A percentile compares a stretch with the other conserved stretches of the same genome.
Conservation (phyloP, 2,797 vertebrate genomes). For the Sebastes itinus region DNA sequence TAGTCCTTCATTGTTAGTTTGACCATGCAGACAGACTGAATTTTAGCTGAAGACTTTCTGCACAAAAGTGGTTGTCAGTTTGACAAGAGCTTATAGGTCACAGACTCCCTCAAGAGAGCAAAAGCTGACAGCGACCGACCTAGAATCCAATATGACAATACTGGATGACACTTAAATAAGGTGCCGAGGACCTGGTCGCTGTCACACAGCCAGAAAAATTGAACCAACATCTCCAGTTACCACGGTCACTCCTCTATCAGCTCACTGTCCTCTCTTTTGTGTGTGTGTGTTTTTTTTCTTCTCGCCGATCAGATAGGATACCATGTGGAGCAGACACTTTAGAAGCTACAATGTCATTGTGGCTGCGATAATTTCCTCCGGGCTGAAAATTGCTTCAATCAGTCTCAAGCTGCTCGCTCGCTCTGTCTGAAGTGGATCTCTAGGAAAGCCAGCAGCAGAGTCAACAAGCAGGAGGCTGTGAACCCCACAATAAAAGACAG, state of each 20-base stretch:
- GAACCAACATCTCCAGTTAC: background rate
- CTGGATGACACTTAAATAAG: conserved; percentile 18
- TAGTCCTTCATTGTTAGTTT: background rate
- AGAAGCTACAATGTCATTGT: conserved; percentile 4
- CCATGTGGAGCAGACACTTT: background rate
- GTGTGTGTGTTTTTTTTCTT: background rate
- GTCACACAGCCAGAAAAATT: conserved; percentile 5
- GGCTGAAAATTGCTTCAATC: conserved; percentile 40
- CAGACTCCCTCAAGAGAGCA: conserved; percentile 10
- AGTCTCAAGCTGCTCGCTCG: conserved; percentile 33
- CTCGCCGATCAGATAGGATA: background rate
- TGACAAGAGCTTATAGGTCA: conserved; percentile 12
- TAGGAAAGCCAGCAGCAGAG: conserved; percentile 18
- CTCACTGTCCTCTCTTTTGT: conserved; percentile 11
- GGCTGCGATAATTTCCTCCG: conserved; percentile 17
- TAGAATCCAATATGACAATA: background rate
- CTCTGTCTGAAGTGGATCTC: conserved; percentile 30
- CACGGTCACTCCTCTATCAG: conserved; percentile 1
- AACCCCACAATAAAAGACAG: background rate
- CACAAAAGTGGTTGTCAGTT: conserved; percentile 1
- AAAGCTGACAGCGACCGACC: conserved; percentile 22
- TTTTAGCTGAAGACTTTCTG: conserved; percentile 1
- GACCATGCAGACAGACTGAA: background rate
- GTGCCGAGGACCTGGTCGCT: conserved; percentile 6
- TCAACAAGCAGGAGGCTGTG: conserved; percentile 10